Evolutionary conservation across 2,888 invertebrate genomes (phyloP), one percentile per base, ranked within the genome.

Genomic region (Hirtodrosophila confusa): DNA sequence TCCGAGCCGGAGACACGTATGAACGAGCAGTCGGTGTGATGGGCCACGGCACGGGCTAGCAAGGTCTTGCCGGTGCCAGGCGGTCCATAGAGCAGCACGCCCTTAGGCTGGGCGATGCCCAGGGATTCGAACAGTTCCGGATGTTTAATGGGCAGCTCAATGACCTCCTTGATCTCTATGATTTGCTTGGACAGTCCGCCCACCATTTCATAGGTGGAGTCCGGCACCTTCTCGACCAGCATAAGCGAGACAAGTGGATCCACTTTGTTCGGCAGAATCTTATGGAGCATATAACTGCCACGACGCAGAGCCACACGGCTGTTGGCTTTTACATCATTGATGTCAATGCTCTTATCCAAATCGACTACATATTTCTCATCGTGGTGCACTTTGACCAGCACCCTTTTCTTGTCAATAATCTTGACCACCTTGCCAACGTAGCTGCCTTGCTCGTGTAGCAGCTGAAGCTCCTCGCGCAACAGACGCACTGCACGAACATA

Each of bases 171-270:
- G 78, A 99, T 99, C 92, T 99, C 99, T 90, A 99, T 99, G 62
- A 99, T 99, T 92, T 99, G 99, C 90, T 99, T 99, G 90, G 99
- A 99, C 69, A 99, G 93, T 56, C 99, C 99, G 79, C 99, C 99
- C 23, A 99, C 99, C 99, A 99, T 99, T 93, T 99, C 99, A 90
- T 99, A 99, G 0, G 99, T 99, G 0, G 99, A 99, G 92, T 99
- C 99, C 0, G 99, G 99, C 8, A 99, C 99, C 92, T 99, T 99
- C 91, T 99, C 99, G 0, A 99, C 99, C 99, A 99, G 99, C 99
- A 99, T 99, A 68, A 99, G 94, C 0, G 99, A 99, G 0, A 99
- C 99, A 57, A 99, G 93, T 0, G 99, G 99, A 93, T 99, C 99
- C 0, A 99, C 98, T 93, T 99, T 99, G 92, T 98, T 99, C 0